phyloP scores from a whole-genome alignment of 2,113 vertebrate genomes.

The Paraplagusia blochii region DNA sequence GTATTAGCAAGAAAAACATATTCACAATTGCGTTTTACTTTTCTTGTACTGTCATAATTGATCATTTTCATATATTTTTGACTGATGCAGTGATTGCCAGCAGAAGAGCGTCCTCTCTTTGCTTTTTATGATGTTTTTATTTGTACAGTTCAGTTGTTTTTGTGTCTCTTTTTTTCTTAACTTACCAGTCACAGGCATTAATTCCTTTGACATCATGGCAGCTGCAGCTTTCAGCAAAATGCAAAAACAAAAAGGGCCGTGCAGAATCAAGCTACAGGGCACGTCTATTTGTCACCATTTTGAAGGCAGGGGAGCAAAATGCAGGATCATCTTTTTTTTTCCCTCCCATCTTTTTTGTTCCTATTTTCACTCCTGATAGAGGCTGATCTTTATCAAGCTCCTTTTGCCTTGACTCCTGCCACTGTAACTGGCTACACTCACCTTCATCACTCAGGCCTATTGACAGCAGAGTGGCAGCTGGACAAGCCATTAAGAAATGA shows the following conservation, averaged over 20 bases:
- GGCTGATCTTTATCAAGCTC: constrained; percentile 69
- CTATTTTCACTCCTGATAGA: constrained; percentile 56
- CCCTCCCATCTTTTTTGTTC: constrained; percentile 42
- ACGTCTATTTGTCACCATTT: constrained; percentile 63
- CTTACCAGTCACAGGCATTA: constrained; percentile 54
- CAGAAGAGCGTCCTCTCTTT: constrained; percentile 55
- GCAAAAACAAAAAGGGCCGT: constrained; percentile 44
- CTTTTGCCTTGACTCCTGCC: constrained; percentile 70
- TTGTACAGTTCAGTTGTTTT: constrained; percentile 36
- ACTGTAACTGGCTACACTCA: constrained; percentile 42
- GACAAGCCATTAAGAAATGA: constrained; percentile 70
- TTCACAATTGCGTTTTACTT: too few relatives aligned
- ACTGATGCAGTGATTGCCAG: background rate
- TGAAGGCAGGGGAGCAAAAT: constrained; percentile 53
- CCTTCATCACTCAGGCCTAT: constrained; percentile 65
- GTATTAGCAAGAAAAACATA: too few relatives aligned
- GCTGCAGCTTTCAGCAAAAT: constrained; percentile 43
- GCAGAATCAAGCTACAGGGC: constrained; percentile 30
- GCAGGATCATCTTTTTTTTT: constrained; percentile 64
- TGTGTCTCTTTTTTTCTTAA: background rate
- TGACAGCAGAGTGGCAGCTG: constrained; percentile 70
- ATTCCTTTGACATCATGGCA: constrained; percentile 30
- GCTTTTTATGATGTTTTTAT: constrained; percentile 46
- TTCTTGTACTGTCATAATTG: too few relatives aligned
- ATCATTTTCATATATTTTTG: too few relatives aligned